Percentiles rank a stretch among this genome's conserved stretches.
Conservation (phyloP, 2,888 invertebrate genomes). For the Lepidonotus clava region DNA sequence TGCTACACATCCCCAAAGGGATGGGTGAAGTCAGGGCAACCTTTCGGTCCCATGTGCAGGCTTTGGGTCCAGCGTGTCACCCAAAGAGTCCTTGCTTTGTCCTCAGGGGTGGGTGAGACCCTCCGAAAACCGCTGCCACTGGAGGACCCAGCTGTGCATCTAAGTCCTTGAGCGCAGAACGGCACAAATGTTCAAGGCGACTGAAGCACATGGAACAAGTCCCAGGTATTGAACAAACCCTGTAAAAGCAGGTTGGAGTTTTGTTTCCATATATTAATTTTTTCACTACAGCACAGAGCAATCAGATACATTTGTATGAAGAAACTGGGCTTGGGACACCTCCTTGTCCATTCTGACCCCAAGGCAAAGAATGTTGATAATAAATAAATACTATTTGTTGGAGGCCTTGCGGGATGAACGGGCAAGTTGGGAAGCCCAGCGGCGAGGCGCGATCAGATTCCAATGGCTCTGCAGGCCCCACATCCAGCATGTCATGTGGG, state of each 20-base stretch:
- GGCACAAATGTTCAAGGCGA: neutral
- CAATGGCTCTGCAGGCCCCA: slow-evolving; percentile 52
- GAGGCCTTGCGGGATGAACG: neutral
- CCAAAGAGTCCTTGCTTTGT: slow-evolving; percentile 54
- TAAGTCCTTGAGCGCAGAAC: neutral
- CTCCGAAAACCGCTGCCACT: neutral
- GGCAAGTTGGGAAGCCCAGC: slow-evolving; percentile 21
- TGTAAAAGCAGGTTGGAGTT: slow-evolving; percentile 24
- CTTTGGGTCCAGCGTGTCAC: slow-evolving; percentile 63
- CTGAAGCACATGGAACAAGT: slow-evolving; percentile 5
- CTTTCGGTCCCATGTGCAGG: slow-evolving; percentile 31
- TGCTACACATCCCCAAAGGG: slow-evolving; percentile 14
- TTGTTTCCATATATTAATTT: no score
- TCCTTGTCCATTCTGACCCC: neutral
- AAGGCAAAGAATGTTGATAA: slow-evolving; percentile 27
- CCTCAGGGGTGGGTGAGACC: neutral
- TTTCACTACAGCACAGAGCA: slow-evolving; percentile 44
- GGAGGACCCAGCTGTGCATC: slow-evolving; percentile 19
- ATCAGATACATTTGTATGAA: slow-evolving; percentile 48
- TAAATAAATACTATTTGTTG: slow-evolving; percentile 50
- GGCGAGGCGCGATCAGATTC: neutral
- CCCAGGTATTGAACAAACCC: neutral
- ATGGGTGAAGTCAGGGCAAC: slow-evolving; percentile 44
- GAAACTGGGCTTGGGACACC: slow-evolving; percentile 10
- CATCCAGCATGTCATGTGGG: slow-evolving; percentile 58